A percentile compares a stretch with the other conserved stretches of the same genome.
These are phyloP conservation scores for Phycodurus eques DNA, from an alignment of 2,113 vertebrate genomes.

Conservation along the genomic window DNA sequence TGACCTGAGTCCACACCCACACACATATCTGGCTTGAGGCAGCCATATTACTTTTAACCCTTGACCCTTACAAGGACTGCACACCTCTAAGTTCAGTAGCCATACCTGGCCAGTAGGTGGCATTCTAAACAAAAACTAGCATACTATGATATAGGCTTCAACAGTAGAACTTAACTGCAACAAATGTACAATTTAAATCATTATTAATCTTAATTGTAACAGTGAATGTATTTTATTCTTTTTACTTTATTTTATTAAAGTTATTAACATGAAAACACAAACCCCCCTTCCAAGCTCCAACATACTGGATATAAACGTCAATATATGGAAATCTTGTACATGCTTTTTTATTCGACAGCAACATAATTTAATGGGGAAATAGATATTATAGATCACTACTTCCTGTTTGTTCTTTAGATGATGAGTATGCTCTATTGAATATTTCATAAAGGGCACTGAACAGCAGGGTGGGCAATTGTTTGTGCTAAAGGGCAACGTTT, in stretches of 20 bases:
- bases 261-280: no score
- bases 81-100: not conserved
- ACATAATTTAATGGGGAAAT: not conserved
- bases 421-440: no score
- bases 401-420: not conserved
- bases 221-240: no score
- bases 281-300: no score
- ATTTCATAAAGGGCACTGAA: not conserved
- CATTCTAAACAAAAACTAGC: not conserved
- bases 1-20: no score
- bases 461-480: not conserved
- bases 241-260: no score
- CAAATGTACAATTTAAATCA: no score
- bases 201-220: no score
- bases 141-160: no score
- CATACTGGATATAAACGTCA: not conserved
- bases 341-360: not conserved
- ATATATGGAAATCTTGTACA: not conserved
- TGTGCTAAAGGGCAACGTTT: not conserved
- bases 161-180: no score
- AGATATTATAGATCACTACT: not conserved
- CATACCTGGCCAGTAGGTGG: not conserved
- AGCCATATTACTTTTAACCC: not conserved
- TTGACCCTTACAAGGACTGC: not conserved
- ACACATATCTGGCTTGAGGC: not conserved